Percentiles rank a stretch among this genome's conserved stretches.
These are phyloP conservation scores for Nomia melanderi DNA, from an alignment of 1,140 invertebrate species.

Conservation along the genomic window DNA sequence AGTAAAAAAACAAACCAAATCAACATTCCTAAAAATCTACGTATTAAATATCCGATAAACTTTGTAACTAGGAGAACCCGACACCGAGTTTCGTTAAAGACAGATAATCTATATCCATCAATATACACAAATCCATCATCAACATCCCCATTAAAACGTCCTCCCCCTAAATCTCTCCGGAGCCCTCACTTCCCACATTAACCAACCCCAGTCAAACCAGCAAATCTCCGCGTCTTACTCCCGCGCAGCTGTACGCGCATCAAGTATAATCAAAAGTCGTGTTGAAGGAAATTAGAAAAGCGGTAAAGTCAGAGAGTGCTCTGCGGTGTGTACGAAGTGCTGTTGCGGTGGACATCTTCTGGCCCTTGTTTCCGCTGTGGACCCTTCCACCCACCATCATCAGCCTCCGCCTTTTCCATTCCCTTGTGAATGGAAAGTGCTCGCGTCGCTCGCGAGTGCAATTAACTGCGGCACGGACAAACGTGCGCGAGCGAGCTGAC, in stretches of 20 bases:
- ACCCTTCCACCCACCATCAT: background rate
- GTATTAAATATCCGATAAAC: no score
- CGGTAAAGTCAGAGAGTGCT: constrained; percentile 35
- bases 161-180: background rate
- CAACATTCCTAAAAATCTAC: no score
- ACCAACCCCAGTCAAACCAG: background rate
- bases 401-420: background rate
- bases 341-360: constrained; percentile 35
- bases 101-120: no score
- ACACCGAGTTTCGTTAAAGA: no score
- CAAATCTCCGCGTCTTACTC: no score
- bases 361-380: background rate
- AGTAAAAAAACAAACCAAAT: no score
- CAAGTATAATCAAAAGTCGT: constrained; percentile 25
- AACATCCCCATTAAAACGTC: background rate
- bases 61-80: no score
- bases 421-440: constrained; percentile 39
- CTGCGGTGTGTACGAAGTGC: constrained; percentile 44
- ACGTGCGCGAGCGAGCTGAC: constrained; percentile 16
- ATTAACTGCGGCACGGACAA: constrained; percentile 56
- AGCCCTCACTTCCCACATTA: background rate
- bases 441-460: constrained; percentile 46
- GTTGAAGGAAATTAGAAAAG: constrained; percentile 32
- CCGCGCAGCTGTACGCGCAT: background rate
- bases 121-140: no score